Percentiles rank a stretch among this genome's conserved stretches.
Conservation (phyloP, 2,113 vertebrate species). For the Fregata magnificens region DNA sequence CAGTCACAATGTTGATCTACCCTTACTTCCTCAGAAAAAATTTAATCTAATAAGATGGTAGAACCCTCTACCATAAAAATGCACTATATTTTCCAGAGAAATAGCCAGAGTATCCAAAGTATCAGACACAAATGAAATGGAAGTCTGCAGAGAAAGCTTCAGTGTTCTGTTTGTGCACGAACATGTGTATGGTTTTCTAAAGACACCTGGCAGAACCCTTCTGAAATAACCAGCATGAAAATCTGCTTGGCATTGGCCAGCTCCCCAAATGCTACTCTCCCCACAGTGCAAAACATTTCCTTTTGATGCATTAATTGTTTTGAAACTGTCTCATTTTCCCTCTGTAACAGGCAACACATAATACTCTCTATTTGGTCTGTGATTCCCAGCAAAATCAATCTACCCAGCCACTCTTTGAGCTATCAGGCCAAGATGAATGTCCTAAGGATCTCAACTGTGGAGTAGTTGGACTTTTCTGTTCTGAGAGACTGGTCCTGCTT, state of each 20-base stretch:
- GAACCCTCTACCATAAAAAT: not conserved
- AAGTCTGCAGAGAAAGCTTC: not conserved
- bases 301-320: not conserved
- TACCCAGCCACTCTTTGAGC: not conserved
- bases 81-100: not conserved
- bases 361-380: not conserved
- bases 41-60: not conserved
- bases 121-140: not conserved
- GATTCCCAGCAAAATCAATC: not conserved
- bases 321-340: not conserved
- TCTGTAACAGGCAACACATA: not conserved
- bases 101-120: not conserved
- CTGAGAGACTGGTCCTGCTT: rapidly evolving
- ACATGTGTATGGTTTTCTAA: not conserved
- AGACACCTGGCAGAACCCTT: not conserved
- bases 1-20: not conserved
- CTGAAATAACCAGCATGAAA: not conserved
- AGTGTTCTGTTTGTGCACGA: not conserved
- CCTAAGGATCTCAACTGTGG: not conserved
- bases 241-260: not conserved
- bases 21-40: not conserved
- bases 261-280: not conserved
- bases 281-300: not conserved
- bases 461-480: not conserved
- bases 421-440: not conserved